These are phyloP conservation scores for Florisuga fusca DNA, from an alignment of 2,797 vertebrate genomes.

Conservation along the genomic window DNA sequence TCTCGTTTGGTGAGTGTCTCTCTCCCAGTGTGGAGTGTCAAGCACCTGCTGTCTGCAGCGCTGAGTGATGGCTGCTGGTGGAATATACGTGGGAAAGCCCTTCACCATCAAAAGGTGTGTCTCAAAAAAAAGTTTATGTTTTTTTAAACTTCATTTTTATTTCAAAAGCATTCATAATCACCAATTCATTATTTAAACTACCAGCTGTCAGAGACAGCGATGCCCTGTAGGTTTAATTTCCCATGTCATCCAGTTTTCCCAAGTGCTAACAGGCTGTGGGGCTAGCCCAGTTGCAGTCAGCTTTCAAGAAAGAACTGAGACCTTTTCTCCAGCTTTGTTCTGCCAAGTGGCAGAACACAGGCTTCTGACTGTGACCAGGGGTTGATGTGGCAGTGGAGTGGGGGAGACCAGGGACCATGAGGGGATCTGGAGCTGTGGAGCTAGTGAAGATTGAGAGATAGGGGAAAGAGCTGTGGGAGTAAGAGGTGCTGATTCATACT, in stretches of 20 bases:
- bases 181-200: constrained; percentile 67
- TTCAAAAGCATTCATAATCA: constrained; percentile 60
- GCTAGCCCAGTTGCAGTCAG: accelerated
- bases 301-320: not conserved
- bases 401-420: not conserved
- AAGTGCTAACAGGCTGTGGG: not conserved
- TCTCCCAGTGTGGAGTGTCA: not conserved
- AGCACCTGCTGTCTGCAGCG: constrained; percentile 48
- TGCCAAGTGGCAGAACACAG: accelerated
- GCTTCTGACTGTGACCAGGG: not conserved
- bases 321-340: not conserved
- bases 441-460: not conserved
- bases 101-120: constrained; percentile 48
- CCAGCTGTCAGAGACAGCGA: not conserved
- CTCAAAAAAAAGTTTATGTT: constrained; percentile 33
- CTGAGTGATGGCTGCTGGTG: constrained; percentile 38
- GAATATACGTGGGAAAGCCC: constrained; percentile 60
- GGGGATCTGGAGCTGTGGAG: not conserved
- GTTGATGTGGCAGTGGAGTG: not conserved
- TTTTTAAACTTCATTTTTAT: constrained; percentile 58
- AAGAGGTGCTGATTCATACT: constrained; percentile 64
- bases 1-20: constrained; percentile 51
- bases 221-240: constrained; percentile 48
- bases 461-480: constrained; percentile 46
- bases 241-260: constrained; percentile 4